Base-by-base conservation (phyloP, 1,140 invertebrate genomes). In the Drosophila virilis region DNA sequence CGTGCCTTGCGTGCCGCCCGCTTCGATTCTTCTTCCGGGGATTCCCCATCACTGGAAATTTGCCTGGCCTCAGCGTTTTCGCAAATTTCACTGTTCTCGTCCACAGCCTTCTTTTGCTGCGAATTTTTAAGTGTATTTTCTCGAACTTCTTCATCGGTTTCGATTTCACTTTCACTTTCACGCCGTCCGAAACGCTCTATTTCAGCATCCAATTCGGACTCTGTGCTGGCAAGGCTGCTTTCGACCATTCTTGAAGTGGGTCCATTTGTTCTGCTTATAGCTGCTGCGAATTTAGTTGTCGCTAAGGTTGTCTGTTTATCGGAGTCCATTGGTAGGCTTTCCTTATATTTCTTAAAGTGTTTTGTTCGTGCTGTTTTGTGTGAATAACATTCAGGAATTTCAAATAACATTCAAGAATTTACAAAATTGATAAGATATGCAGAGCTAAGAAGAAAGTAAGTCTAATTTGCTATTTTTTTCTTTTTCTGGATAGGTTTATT, bases 291-390 rank as follows among this genome's bases (percentile, higher is more conserved):
- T 35, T 33, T 51, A n/a, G 28, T 12, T 32, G 33, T 0, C 4
- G 13, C 13, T 32, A 12, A 17, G 9, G 1, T 2, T 35, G 7
- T 9, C 1, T n/a, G 6, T 15, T 33, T 17, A 13, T 35, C 9
- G 32, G 57, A 10, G n/a, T 35, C 57, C 57, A 59, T 55, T 28
- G n/a, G 37, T 1, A 3, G 12, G 28, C 7, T 40, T 55, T 40
- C 2, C 33, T 15, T 1, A 50, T 50, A n/a, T 32, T 33, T 17
- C 17, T 17, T 17, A 17, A 17, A 1, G 17, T 17, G 17, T 17
- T 1, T 33, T 8, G 28, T 33, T 13, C 33, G 28, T 32, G 1
- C n/a, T n/a, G 3, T 33, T 51, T 33, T 51, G 28, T 0, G 10
- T 51, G 1, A 17, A 17, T 17, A 17, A 17, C 17, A 17, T 17